Base-by-base conservation (phyloP, 2,797 vertebrate genomes). In the Clarias laeviceps region DNA sequence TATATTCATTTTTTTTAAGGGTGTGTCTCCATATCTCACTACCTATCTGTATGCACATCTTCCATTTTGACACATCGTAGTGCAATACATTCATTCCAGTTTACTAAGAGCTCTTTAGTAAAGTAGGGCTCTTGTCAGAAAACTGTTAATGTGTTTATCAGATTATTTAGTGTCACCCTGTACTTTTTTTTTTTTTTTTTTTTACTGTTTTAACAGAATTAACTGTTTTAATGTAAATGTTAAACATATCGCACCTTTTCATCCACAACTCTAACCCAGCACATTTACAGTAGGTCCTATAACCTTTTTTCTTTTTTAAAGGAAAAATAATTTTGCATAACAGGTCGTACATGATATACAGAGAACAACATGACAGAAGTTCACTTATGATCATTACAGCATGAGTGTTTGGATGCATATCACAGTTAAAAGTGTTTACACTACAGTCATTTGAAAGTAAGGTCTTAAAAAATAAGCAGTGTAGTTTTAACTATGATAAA, bases 111-210 rank as follows among this genome's bases (percentile, higher is more conserved):
- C 61, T 32, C 2, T 65, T 65, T 20, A 80, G 40, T 54, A 50
- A 45, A 50, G 8, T 20, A 24, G 20, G 37, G 37, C 78, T 50
- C 1, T 5, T 17, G 57, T 62, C 57, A 62, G 22, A 61, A 78
- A 61, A 78, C 20, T 1, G 56, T 59, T 76, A 56, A 76, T 56
- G 73, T 76, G 50, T 77, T 57, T 29, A 20, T 77, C 34, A 27
- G 18, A 64, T 45, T 64, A 64, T 80, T 62, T 64, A 80, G 61
- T 65, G 78, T 80, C 29, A 65, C 27, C n/a, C 27, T 64, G 15
- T 50, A 65, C 4, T 0, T 17, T 9, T n/a, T n/a, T n/a, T n/a
- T n/a, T n/a, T n/a, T n/a, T 45, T 27, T n/a, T 1, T n/a, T 45
- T 27, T n/a, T 1, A 1, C 12, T 5, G 14, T 80, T 24, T 27